These are phyloP conservation scores for Mya arenaria DNA, from an alignment of 1,140 invertebrate genomes.

Conservation along the genomic window DNA sequence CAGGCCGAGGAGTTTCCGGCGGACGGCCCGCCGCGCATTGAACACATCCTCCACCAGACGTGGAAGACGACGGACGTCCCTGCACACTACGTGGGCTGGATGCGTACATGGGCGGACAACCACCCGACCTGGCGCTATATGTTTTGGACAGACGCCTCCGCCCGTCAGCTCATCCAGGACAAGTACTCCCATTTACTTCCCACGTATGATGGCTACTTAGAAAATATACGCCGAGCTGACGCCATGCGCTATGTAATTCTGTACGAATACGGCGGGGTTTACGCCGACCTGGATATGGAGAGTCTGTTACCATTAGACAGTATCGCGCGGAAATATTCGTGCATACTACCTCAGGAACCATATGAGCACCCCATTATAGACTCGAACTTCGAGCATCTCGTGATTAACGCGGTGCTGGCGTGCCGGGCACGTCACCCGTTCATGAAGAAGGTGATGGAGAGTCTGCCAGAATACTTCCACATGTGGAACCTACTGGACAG, in stretches of 20 bases:
- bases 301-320: slow-evolving; percentile 66
- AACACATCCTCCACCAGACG: slow-evolving; percentile 75
- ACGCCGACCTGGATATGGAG: slow-evolving; percentile 76
- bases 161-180: slow-evolving; percentile 63
- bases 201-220: slow-evolving; percentile 68
- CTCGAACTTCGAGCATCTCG: slow-evolving; percentile 68
- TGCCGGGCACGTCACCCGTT: slow-evolving; percentile 71
- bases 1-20: slow-evolving; percentile 55
- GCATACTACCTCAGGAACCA: slow-evolving; percentile 74
- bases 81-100: slow-evolving; percentile 60
- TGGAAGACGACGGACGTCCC: slow-evolving; percentile 71
- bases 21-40: slow-evolving; percentile 57
- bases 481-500: slow-evolving; percentile 73
- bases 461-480: slow-evolving; percentile 64
- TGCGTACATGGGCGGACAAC: slow-evolving; percentile 66
- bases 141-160: slow-evolving; percentile 75
- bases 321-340: slow-evolving; percentile 64
- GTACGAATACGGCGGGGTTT: slow-evolving; percentile 73
- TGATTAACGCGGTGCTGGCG: slow-evolving; percentile 75
- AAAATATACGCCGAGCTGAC: slow-evolving; percentile 72
- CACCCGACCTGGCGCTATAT: slow-evolving; percentile 76
- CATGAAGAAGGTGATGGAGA: slow-evolving; percentile 66
- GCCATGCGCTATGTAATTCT: slow-evolving; percentile 73
- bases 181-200: slow-evolving; percentile 65
- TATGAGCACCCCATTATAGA: slow-evolving; percentile 71